Percentiles rank a stretch among this genome's conserved stretches.
Evolutionary conservation across 2,888 invertebrate genomes (phyloP).

Genomic region (Caenorhabditis macrosperma): DNA sequence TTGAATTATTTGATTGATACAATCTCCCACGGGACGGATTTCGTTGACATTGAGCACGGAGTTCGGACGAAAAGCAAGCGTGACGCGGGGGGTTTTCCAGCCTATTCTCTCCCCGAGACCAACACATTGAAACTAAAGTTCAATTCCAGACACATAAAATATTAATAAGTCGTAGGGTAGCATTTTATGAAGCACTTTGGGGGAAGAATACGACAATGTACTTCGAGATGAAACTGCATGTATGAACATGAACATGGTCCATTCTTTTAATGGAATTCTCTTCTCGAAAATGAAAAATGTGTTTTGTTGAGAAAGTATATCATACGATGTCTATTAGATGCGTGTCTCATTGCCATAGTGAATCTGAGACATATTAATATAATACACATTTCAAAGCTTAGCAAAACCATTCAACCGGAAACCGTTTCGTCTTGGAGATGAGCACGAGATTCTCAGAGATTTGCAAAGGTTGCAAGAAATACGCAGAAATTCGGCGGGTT

Average conservation of each 20-base stretch:
- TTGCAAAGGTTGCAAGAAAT: slow-evolving; percentile 41
- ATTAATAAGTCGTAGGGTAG: slow-evolving; percentile 20
- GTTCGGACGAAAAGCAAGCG: slow-evolving; percentile 7
- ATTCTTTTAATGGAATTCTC: not conserved
- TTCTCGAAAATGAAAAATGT: too few species aligned
- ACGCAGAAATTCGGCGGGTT: slow-evolving; percentile 7
- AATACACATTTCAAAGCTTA: too few species aligned
- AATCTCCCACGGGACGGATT: slow-evolving; percentile 17
- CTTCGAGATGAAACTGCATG: not conserved
- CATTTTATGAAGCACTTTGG: slow-evolving; percentile 26
- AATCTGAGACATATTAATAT: too few species aligned
- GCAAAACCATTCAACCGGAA: too few species aligned
- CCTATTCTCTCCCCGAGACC: too few species aligned
- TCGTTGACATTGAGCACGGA: slow-evolving; percentile 26
- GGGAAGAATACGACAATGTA: not conserved
- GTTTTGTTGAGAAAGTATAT: too few species aligned
- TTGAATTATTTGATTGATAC: slow-evolving; percentile 43
- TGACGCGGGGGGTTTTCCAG: too few species aligned
- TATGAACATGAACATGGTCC: not conserved
- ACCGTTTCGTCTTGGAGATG: too few species aligned
- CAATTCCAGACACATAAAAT: slow-evolving; percentile 8
- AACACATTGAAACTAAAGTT: not conserved
- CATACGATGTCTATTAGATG: too few species aligned
- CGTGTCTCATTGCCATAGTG: too few species aligned
- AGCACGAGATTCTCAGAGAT: not conserved